Conservation (phyloP, 30 jellyfish, hydroid and myxozoan genomes). For the Pseudorhiza aurosa region DNA sequence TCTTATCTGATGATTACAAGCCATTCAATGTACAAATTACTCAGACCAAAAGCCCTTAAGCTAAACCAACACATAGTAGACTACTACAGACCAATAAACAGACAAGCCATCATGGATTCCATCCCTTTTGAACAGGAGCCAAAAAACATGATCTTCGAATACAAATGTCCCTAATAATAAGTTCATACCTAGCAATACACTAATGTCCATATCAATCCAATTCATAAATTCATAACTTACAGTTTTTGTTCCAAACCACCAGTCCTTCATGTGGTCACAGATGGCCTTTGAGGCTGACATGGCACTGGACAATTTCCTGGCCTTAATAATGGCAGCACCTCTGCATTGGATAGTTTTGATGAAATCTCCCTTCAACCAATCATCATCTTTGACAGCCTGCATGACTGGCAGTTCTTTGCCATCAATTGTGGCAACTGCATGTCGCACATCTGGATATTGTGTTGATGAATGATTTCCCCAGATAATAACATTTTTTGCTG, state of each 20-base stretch:
- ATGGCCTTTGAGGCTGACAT: conserved; percentile 99
- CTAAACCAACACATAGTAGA: too few relatives aligned
- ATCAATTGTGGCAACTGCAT: conserved; percentile 82
- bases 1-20: too few relatives aligned
- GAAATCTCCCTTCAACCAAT: conserved; percentile 96
- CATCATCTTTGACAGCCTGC: conserved; percentile 92
- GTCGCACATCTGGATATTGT: conserved; percentile 96
- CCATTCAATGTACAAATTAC: too few relatives aligned
- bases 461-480: conserved; percentile 99
- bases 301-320: conserved; percentile 99
- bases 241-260: conserved; percentile 98
- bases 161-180: too few relatives aligned
- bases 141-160: too few relatives aligned
- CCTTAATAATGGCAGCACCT: conserved; percentile 98
- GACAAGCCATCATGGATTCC: too few relatives aligned
- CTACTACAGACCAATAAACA: too few relatives aligned
- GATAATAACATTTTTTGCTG: conserved; percentile 85
- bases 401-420: conserved; percentile 76
- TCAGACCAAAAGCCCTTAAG: too few relatives aligned
- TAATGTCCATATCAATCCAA: too few relatives aligned
- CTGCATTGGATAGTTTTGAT: conserved; percentile 92
- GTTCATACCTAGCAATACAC: too few relatives aligned
- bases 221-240: too few relatives aligned
- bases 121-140: too few relatives aligned
- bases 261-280: conserved; percentile 94